Conservation (phyloP, 2,797 vertebrate species). For the Poeciliopsis presidionis region DNA sequence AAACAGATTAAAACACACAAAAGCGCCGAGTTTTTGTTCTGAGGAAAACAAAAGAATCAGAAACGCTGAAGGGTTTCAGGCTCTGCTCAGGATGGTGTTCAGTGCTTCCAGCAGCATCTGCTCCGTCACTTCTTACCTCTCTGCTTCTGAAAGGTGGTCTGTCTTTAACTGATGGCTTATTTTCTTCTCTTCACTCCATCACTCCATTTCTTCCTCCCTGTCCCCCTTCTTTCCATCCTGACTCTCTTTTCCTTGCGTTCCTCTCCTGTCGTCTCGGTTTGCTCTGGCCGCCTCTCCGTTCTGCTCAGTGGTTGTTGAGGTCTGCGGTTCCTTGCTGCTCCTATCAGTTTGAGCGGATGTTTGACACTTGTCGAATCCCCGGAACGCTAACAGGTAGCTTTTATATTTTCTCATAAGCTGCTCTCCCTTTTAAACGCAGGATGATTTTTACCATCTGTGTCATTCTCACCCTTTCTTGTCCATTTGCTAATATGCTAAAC, state of each 20-base stretch:
- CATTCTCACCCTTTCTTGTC: background rate
- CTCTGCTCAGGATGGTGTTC: slow-evolving; percentile 32
- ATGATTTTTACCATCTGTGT: background rate
- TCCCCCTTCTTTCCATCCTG: slow-evolving; percentile 18
- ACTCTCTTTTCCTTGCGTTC: slow-evolving; percentile 11
- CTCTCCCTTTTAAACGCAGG: slow-evolving; percentile 4
- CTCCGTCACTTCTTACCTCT: slow-evolving; percentile 51
- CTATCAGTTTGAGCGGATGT: slow-evolving; percentile 85
- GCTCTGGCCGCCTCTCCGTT: slow-evolving; percentile 42
- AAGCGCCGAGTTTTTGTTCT: slow-evolving; percentile 3
- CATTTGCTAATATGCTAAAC: slow-evolving; percentile 5
- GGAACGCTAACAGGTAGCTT: slow-evolving; percentile 81
- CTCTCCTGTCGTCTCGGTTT: slow-evolving; percentile 17
- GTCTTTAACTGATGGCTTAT: slow-evolving; percentile 53
- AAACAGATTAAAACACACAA: slow-evolving; percentile 66
- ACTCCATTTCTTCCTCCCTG: slow-evolving; percentile 14
- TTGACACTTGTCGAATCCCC: slow-evolving; percentile 84
- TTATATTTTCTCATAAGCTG: slow-evolving; percentile 37
- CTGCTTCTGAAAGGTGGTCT: slow-evolving; percentile 32
- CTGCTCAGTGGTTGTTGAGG: slow-evolving; percentile 85
- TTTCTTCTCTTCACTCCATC: slow-evolving; percentile 43
- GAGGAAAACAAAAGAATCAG: slow-evolving; percentile 2
- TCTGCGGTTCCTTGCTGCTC: slow-evolving; percentile 87
- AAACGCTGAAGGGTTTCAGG: slow-evolving; percentile 33
- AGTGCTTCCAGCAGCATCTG: slow-evolving; percentile 19